Base-by-base conservation (phyloP, 37 sponge, comb jelly and placozoan genomes). In the Eunapius fragilis region DNA sequence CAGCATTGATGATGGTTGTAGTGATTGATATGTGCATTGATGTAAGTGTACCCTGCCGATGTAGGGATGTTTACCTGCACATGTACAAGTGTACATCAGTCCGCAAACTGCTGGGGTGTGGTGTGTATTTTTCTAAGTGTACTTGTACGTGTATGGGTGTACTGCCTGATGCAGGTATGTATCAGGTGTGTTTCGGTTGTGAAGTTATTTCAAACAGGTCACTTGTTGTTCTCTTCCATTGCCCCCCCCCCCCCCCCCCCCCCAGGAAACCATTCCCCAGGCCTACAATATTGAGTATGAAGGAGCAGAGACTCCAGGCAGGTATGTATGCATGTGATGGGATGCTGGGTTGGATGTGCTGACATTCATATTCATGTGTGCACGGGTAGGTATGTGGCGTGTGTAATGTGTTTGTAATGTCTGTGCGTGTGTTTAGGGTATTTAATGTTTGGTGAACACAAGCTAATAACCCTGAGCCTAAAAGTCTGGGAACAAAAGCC, bases 201-300 rank as follows among this genome's bases (percentile, higher is more conserved):
- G 34, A 30, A 24, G 30, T 38, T 37, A 14, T 10, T 35, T 34
- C 17, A 33, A 11, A 13, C 24, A 17, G 23, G 24, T 77, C 37
- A 72, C 71, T n/a, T 6, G 41, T 41, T 41, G 41, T 6, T 41
- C 38, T n/a, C n/a, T n/a, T n/a, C n/a, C n/a, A n/a, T n/a, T n/a
- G n/a, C n/a, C n/a, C n/a, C n/a, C n/a, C n/a, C n/a, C n/a, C n/a
- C 72, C 5, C 9, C 23, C 34, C 25, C 23, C 6, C 33, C 23
- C 49, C 30, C 74, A 91, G 91, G 91, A 86, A n/a, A 82, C 82
- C 19, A 78, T 91, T 26, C 30, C 77, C 6, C 91, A 91, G 80
- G 87, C 82, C 31, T 91, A 91, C 79, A 77, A 26, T 37, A 83
- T 91, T 17, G 87, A 91, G 74, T 91, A 86, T 82, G 83, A 90